These are phyloP conservation scores for Brachionus sp. DNA, from an alignment of 1,140 invertebrate genomes.

Conservation along the genomic window DNA sequence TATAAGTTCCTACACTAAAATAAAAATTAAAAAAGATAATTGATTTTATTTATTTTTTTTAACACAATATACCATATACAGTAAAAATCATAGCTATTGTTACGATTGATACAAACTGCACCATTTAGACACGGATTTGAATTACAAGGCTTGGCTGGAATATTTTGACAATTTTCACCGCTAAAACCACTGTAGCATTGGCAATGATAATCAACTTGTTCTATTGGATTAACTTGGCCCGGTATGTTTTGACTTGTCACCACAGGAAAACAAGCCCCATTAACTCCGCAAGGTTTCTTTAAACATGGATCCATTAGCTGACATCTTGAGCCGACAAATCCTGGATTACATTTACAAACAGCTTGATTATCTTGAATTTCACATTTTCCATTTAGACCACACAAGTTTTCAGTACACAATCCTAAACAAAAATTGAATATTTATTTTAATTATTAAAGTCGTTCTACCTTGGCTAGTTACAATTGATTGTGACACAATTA, in stretches of 20 bases:
- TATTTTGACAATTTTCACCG: slow-evolving; percentile 35
- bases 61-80: not conserved
- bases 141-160: slow-evolving; percentile 16
- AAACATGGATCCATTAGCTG: slow-evolving; percentile 26
- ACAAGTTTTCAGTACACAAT: not conserved
- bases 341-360: slow-evolving; percentile 30
- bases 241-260: not conserved
- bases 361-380: slow-evolving; percentile 8
- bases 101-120: slow-evolving; percentile 29
- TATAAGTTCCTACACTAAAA: slow-evolving; percentile 18
- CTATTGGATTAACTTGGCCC: slow-evolving; percentile 26
- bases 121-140: slow-evolving; percentile 39
- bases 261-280: slow-evolving; percentile 42
- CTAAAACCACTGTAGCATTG: slow-evolving; percentile 45
- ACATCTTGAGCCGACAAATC: slow-evolving; percentile 25
- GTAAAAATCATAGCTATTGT: slow-evolving; percentile 31
- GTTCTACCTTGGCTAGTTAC: not conserved
- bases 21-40: not conserved
- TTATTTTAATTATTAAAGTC: not conserved
- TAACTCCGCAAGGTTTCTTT: slow-evolving; percentile 1
- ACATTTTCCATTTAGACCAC: slow-evolving; percentile 26
- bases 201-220: slow-evolving; percentile 39
- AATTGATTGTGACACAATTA: not conserved
- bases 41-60: not conserved
- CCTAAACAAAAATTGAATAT: not conserved